Evolutionary conservation across 1,140 invertebrate genomes (phyloP).

Genomic region (Danaus melanippus): DNA sequence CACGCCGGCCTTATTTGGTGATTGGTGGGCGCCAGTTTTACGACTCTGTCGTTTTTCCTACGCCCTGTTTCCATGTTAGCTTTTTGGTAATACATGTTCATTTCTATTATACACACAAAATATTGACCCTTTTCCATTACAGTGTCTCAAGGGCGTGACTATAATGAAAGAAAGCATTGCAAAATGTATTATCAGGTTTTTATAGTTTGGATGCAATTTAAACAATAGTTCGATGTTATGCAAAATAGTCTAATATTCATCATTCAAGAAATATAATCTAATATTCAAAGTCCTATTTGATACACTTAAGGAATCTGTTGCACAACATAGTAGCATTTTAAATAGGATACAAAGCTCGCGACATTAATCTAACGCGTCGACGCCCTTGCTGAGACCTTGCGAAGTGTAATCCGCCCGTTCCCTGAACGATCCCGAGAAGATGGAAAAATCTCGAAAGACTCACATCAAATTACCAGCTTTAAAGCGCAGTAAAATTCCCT

Average conservation of each 20-base stretch:
- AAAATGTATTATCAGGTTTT: too few relatives aligned
- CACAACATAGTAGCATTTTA: constrained; percentile 37
- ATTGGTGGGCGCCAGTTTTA: constrained; percentile 71
- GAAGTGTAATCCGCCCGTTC: constrained; percentile 56
- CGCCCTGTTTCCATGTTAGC: constrained; percentile 54
- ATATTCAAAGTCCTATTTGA: too few relatives aligned
- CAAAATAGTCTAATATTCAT: too few relatives aligned
- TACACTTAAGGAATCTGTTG: too few relatives aligned
- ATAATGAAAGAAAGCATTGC: too few relatives aligned
- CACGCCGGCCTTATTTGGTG: constrained; percentile 66
- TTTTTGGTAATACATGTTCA: constrained; percentile 47
- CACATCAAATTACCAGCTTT: constrained; percentile 67
- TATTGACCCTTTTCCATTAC: constrained; percentile 6
- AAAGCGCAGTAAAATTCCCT: constrained; percentile 58
- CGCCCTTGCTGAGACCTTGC: constrained; percentile 52
- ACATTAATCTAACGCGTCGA: constrained; percentile 65
- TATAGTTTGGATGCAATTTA: too few relatives aligned
- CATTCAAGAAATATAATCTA: too few relatives aligned
- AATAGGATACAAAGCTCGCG: constrained; percentile 61
- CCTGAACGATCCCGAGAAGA: constrained; percentile 52
- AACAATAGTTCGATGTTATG: too few relatives aligned
- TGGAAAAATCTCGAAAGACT: constrained; percentile 65
- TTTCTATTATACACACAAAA: constrained; percentile 27
- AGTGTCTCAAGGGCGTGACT: constrained; percentile 4
- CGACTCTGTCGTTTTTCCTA: constrained; percentile 66